Evolutionary conservation across 1,140 invertebrate species (phyloP), one percentile per base, ranked within the genome.

Genomic region (Drosophila elegans): DNA sequence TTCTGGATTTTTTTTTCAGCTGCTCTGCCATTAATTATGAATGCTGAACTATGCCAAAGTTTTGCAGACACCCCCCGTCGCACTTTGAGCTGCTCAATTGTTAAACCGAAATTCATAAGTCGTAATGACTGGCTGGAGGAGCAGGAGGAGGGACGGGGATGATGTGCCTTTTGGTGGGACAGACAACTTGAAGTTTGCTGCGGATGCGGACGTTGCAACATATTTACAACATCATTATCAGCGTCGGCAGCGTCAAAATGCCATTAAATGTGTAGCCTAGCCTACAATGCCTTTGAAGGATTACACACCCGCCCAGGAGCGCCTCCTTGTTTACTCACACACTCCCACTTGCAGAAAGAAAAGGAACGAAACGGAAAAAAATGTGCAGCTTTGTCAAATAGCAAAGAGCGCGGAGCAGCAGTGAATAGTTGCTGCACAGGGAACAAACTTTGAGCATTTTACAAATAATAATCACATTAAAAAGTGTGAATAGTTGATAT

Each of bases 171-270:
- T 25, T 27, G 55, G 45, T 12, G 49, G 41, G 25, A 62, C 69
- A 75, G 73, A 75, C 71, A 75, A 75, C 71, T 75, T 75, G 46
- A 75, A 67, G 73, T 76, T 75, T 42, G 61, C 54, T 67, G 79
- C 81, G 82, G 74, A 86, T 86, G 78, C 74, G 80, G 74, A 71
- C 52, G 68, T 71, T 71, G 68, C 68, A 72, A 74, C 61, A 69
- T 32, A 32, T 32, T 32, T 32, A 88, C 78, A 85, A 78, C 82
- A 85, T 85, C 83, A 88, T 85, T 85, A 85, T 85, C 83, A 84
- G 72, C 74, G 80, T 80, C 84, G 78, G 78, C 80, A 85, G 82
- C 80, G 82, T 85, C 83, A 85, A 85, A 85, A 88, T 85, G 82
- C 84, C 69, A 85, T 85, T 88, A 85, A 85, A 78, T 88, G 81